These are phyloP conservation scores for Achlya flavicornis DNA, from an alignment of 2,888 invertebrate species.

Conservation along the genomic window DNA sequence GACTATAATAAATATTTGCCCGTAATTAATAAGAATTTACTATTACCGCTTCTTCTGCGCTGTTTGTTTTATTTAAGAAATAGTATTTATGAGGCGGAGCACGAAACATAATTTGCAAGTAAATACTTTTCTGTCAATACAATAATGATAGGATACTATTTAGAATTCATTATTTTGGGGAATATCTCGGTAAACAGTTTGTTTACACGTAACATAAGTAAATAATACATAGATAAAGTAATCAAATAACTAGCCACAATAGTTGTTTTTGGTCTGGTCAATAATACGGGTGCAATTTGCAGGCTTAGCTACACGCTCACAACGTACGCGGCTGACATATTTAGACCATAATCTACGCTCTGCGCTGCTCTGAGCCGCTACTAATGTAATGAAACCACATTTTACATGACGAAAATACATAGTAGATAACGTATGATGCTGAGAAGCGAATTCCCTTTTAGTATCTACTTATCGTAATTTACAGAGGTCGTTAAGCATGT, in stretches of 20 bases:
- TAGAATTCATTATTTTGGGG: no score
- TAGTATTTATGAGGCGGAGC: no score
- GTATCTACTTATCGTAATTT: not conserved
- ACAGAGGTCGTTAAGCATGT: not conserved
- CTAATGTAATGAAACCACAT: conserved; percentile 39
- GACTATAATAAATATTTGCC: no score
- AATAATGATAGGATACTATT: no score
- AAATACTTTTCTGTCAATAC: no score
- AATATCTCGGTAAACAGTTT: not conserved
- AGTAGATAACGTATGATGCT: conserved; percentile 19
- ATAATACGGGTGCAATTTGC: conserved; percentile 39
- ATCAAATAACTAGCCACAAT: conserved; percentile 38
- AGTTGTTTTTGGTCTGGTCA: conserved; percentile 37
- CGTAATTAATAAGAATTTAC: no score
- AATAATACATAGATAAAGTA: conserved; percentile 19
- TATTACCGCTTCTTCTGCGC: no score
- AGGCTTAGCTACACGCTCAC: conserved; percentile 31
- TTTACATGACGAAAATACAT: conserved; percentile 28
- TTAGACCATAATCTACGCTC: conserved; percentile 34
- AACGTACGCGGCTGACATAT: conserved; percentile 32
- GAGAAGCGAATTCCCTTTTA: not conserved
- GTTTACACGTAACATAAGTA: not conserved
- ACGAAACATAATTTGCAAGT: no score
- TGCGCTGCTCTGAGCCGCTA: conserved; percentile 33
- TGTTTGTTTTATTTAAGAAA: no score